Conservation (phyloP, 2,888 invertebrate species). For the Drosophila subsilvestris region DNA sequence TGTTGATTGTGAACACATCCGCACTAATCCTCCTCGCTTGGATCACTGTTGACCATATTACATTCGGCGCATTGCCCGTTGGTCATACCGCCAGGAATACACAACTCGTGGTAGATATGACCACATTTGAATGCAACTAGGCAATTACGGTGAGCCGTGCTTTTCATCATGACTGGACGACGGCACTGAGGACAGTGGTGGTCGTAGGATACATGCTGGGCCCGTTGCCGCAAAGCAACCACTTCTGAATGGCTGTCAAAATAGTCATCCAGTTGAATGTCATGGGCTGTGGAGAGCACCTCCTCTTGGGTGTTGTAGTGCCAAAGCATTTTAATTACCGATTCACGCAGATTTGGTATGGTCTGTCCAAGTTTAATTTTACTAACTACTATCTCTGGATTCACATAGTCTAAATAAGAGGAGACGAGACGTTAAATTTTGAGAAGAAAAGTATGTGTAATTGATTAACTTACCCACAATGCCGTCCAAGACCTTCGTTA, state of each 20-base stretch:
- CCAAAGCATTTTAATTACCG: conserved; percentile 96
- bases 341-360: conserved; percentile 95
- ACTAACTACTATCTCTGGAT: conserved; percentile 93
- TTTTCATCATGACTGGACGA: conserved; percentile 89
- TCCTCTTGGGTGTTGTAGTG: conserved; percentile 95
- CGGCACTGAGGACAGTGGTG: conserved; percentile 93
- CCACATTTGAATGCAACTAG: conserved; percentile 94
- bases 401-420: conserved; percentile 88
- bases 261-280: conserved; percentile 95
- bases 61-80: conserved; percentile 67
- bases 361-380: conserved; percentile 93
- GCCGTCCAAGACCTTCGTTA: conserved; percentile 86
- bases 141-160: conserved; percentile 88
- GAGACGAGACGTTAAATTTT: not conserved
- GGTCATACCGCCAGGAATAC: conserved; percentile 86
- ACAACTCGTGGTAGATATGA: conserved; percentile 94
- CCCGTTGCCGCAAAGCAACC: conserved; percentile 90
- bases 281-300: conserved; percentile 85
- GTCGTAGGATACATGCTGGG: conserved; percentile 88
- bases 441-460: not conserved
- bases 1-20: too few species aligned
- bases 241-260: conserved; percentile 93
- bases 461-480: conserved; percentile 84
- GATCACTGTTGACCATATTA: conserved; percentile 1
- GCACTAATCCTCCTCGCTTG: conserved; percentile 5